Base-by-base conservation (phyloP, 2,888 invertebrate genomes). In the Ariolimax columbianus region DNA sequence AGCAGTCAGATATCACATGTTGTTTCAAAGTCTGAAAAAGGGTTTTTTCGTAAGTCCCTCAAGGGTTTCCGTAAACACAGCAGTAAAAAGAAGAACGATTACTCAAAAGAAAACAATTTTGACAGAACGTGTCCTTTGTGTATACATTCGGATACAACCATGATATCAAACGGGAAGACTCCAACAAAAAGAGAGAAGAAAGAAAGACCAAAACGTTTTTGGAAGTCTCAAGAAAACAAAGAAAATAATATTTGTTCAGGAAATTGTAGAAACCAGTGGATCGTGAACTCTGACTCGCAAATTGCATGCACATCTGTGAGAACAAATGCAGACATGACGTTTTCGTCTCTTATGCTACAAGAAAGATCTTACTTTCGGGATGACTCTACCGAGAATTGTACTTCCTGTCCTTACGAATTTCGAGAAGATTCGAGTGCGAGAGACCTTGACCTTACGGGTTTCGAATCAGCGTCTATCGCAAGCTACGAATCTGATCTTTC, bases 1-100 rank as follows among this genome's bases (percentile, higher is more conserved):
- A 6, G 26, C 33, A 7, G 19, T 38, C 30, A 36, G n/a, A 82
- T 55, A 47, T 38, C 75, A 43, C 55, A 73, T 30, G 30, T 38
- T 23, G 19, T 11, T 17, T 9, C 26, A 23, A 84, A 84, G 68
- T 36, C 70, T 14, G 84, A 84, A 26, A 40, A 63, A 19, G 84
- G 84, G 33, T 84, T 84, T 47, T 80, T 84, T 66, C 72, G 80
- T 36, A 84, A 84, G n/a, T 84, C 84, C 17, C 47, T 84, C 7
- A 72, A 33, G 30, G 38, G 40, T 30, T 79, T 78, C 26, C 59
- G 84, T 33, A 84, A 84, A 66, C 43, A 79, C 26, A 51, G 73
- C 23, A 63, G 47, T 26, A 78, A 40, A 33, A 84, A 19, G 23
- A 70, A 84, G 17, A 30, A 38, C 14, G 9, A 23, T 7, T 26